Percentiles rank a stretch among this genome's conserved stretches.
These are phyloP conservation scores for Hoplodrina blanda DNA, from an alignment of 2,888 invertebrate genomes.

Conservation along the genomic window DNA sequence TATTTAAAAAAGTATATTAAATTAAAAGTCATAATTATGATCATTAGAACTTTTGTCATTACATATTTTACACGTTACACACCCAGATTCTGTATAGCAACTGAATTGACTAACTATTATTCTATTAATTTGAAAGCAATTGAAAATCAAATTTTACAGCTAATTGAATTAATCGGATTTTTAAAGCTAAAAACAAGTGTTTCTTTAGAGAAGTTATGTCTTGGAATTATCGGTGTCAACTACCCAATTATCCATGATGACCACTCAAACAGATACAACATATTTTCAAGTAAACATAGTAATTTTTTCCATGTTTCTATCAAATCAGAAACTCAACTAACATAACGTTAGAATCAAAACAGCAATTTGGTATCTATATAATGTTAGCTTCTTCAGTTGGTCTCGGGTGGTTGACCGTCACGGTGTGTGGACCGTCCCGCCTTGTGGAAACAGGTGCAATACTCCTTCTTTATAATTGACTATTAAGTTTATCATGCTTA, in stretches of 20 bases:
- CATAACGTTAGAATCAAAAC: slow-evolving; percentile 58
- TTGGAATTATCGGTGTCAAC: no score
- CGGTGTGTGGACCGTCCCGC: slow-evolving; percentile 76
- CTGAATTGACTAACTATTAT: no score
- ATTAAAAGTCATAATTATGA: no score
- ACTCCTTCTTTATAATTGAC: slow-evolving; percentile 65
- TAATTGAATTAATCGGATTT: no score
- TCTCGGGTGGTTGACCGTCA: slow-evolving; percentile 70
- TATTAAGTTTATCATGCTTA: slow-evolving; percentile 34
- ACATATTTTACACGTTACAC: no score
- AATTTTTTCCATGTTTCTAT: slow-evolving; percentile 23
- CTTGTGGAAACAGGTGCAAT: slow-evolving; percentile 80
- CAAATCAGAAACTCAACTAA: slow-evolving; percentile 9
- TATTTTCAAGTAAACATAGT: not conserved
- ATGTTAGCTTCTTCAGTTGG: slow-evolving; percentile 66
- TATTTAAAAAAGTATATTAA: no score
- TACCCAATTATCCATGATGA: not conserved
- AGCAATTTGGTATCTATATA: slow-evolving; percentile 63
- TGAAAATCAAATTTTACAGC: no score
- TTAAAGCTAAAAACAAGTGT: no score
- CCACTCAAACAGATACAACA: not conserved
- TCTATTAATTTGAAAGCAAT: no score
- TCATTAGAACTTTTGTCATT: no score
- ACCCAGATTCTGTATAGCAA: no score
- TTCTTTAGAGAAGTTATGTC: no score